Evolutionary conservation across 2,797 vertebrate genomes (phyloP).

Genomic region (Microcaecilia unicolor): DNA sequence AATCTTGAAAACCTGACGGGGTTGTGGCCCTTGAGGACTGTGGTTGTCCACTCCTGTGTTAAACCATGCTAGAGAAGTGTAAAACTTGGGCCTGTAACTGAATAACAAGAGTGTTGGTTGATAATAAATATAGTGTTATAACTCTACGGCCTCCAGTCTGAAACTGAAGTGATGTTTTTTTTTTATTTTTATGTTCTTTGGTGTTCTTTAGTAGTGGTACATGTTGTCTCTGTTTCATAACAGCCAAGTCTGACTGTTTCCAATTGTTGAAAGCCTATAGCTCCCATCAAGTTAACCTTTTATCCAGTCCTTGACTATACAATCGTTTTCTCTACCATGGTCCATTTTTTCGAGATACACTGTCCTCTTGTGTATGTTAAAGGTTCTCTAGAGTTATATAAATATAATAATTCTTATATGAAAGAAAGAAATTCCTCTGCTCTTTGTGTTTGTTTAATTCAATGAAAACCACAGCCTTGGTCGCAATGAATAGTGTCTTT

Average conservation of each 20-base stretch:
- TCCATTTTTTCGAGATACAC: constrained; percentile 43
- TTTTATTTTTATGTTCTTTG: too few relatives aligned
- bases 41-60: too few relatives aligned
- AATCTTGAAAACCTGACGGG: too few relatives aligned
- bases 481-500: constrained; percentile 53
- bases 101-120: too few relatives aligned
- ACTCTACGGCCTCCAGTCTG: too few relatives aligned
- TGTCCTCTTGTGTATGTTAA: constrained; percentile 28
- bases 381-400: constrained; percentile 46
- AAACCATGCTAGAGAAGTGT: too few relatives aligned
- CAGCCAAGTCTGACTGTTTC: constrained; percentile 37
- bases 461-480: constrained; percentile 47
- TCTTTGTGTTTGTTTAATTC: constrained; percentile 61
- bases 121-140: too few relatives aligned
- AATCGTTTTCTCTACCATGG: constrained; percentile 40
- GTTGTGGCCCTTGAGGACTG: too few relatives aligned
- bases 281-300: constrained; percentile 26
- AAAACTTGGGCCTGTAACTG: too few relatives aligned
- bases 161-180: too few relatives aligned
- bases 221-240: constrained; percentile 38
- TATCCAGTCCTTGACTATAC: constrained; percentile 41
- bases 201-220: too few relatives aligned
- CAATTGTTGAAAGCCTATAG: constrained; percentile 26
- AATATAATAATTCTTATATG: constrained; percentile 52
- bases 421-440: constrained; percentile 49